Conservation (phyloP, 2,113 vertebrate genomes). For the Ptychochromis oligacanthus region DNA sequence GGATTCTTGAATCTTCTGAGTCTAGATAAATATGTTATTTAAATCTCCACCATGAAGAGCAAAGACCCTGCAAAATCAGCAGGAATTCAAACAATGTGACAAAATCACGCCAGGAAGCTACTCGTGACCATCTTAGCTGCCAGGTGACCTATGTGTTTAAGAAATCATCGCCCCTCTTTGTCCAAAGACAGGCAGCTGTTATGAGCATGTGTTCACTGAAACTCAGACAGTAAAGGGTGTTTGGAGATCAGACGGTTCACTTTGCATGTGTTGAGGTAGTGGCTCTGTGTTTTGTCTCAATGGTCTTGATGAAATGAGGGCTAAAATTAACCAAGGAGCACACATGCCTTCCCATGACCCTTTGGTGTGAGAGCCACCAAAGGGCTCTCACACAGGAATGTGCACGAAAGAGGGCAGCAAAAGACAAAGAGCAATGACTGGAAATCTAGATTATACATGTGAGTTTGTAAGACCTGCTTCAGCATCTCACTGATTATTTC, state of each 20-base stretch:
- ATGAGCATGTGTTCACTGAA: constrained; percentile 3
- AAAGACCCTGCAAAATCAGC: background rate
- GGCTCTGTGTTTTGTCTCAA: constrained; percentile 68
- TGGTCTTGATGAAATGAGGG: constrained; percentile 61
- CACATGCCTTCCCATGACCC: constrained; percentile 62
- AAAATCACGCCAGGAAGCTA: background rate
- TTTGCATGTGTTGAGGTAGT: background rate
- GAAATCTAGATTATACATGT: accelerated
- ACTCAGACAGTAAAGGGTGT: constrained; percentile 6
- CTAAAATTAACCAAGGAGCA: constrained; percentile 74
- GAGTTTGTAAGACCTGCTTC: background rate
- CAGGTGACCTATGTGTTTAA: background rate
- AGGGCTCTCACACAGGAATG: constrained; percentile 54
- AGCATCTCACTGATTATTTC: background rate
- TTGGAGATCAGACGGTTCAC: constrained; percentile 35
- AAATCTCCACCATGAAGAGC: background rate
- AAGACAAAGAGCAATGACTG: background rate
- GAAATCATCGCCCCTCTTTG: constrained; percentile 25
- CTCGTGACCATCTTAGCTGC: background rate
- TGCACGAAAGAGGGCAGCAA: constrained; percentile 5
- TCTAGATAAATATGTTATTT: background rate
- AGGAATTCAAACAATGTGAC: background rate
- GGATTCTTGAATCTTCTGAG: background rate
- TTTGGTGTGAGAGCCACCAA: constrained; percentile 44
- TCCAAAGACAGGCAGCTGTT: background rate